Evolutionary conservation across 2,888 invertebrate species (phyloP), one percentile per base, ranked within the genome.

Genomic region (Nineta flava): DNA sequence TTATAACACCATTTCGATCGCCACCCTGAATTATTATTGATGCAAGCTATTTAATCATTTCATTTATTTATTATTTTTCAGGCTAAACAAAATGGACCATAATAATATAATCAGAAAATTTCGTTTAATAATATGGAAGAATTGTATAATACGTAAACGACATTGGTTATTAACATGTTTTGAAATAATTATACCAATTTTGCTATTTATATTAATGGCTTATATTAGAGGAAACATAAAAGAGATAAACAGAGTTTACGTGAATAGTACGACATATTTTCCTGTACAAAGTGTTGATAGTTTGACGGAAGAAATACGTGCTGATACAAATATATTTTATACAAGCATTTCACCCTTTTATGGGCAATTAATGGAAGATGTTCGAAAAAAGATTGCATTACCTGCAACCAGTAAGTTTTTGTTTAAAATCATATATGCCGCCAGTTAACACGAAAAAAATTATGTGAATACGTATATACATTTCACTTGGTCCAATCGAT

Each of bases 111-210:
- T 26, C 7, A 32, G 15, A 35, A 59, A 62, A 55, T 52, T 65
- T n/a, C 57, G 57, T 47, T 57, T 65, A 17, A 56, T 65, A 12
- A 42, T 63, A 43, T 66, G 66, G 65, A 66, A 66, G 49, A 64
- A 64, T 50, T 55, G 55, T 0, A 55, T 61, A 10, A 63, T 66
- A 19, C 55, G 67, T 44, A 62, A 60, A 53, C 57, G 63, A 12
- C 64, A 64, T 54, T 65, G 61, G 59, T 52, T 66, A 16, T 55
- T 64, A 52, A 62, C 65, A 12, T 48, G 61, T 32, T 57, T 59
- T 13, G 66, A 66, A 56, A 55, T 62, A 15, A 19, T 59, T 1
- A 54, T 66, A 13, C 66, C 68, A 5, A 58, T 65, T 10, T 41
- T 60, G 12, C 51, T 65, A 40, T 68, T 66, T 54, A 50, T 61